Evolutionary conservation across 2,797 vertebrate genomes (phyloP).

Genomic region (Betta splendens): DNA sequence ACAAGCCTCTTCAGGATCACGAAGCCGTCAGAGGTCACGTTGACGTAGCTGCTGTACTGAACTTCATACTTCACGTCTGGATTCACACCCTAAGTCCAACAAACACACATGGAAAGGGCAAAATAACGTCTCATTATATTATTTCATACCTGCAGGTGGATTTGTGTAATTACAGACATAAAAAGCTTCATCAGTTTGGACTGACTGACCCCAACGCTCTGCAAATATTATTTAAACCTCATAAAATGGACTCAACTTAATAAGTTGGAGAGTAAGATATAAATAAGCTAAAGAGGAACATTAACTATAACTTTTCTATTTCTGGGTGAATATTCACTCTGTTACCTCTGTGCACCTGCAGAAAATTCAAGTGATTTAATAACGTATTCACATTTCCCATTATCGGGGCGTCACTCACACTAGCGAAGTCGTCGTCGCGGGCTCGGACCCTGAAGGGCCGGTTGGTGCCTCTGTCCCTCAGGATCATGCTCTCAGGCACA

Average conservation of each 20-base stretch:
- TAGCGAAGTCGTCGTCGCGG: constrained; percentile 82
- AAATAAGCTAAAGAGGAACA: too few relatives aligned
- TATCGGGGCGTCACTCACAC: constrained; percentile 72
- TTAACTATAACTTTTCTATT: too few relatives aligned
- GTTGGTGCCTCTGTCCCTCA: constrained; percentile 75
- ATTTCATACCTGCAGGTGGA: not conserved
- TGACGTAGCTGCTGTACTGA: constrained; percentile 86
- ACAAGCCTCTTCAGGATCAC: constrained; percentile 82
- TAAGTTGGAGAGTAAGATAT: too few relatives aligned
- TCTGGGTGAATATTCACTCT: too few relatives aligned
- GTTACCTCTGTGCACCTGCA: too few relatives aligned
- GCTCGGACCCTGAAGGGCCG: constrained; percentile 85
- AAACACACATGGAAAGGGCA: not conserved
- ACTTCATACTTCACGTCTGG: constrained; percentile 85
- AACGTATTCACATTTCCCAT: too few relatives aligned
- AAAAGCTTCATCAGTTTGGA: too few relatives aligned
- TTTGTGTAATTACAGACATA: too few relatives aligned
- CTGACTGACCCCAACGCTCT: too few relatives aligned
- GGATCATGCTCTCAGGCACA: constrained; percentile 77
- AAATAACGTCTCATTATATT: not conserved
- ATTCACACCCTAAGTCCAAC: constrained; percentile 83
- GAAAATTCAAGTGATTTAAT: too few relatives aligned
- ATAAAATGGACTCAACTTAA: too few relatives aligned
- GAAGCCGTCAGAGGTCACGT: constrained; percentile 83
- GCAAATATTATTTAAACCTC: too few relatives aligned